phyloP scores from a whole-genome alignment of 2,113 vertebrate genomes.

The Lepisosteus osseus region DNA sequence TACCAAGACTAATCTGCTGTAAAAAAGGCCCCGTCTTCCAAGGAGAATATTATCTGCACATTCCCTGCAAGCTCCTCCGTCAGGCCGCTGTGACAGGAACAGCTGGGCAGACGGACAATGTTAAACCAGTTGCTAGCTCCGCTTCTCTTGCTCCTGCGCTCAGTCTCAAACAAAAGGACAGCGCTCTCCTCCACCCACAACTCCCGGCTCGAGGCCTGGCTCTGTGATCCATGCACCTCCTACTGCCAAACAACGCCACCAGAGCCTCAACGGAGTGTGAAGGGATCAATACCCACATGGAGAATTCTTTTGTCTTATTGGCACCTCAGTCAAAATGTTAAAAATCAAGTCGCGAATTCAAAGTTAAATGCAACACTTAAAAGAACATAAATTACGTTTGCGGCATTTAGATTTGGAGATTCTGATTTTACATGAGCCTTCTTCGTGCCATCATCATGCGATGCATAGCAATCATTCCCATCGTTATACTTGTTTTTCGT shows the following conservation, averaged over 20 bases:
- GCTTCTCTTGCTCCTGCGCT: constrained; percentile 30
- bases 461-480: no score
- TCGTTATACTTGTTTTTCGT: no score
- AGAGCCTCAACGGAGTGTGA: not conserved
- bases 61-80: constrained; percentile 21
- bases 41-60: constrained; percentile 33
- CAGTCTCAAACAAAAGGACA: constrained; percentile 29
- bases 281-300: no score
- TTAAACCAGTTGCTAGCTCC: constrained; percentile 38
- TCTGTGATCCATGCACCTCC: constrained; percentile 34
- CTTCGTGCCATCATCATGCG: no score
- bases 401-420: no score
- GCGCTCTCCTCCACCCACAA: constrained; percentile 24
- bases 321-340: no score
- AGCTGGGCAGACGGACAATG: constrained; percentile 33
- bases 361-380: no score
- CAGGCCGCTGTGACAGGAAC: constrained; percentile 35
- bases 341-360: no score
- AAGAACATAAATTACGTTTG: no score
- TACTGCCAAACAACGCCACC: constrained; percentile 27
- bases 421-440: no score
- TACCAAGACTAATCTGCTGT: constrained; percentile 51
- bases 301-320: no score
- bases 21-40: constrained; percentile 49
- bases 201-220: constrained; percentile 33